These are phyloP conservation scores for Drosophila repletoides DNA, from an alignment of 1,140 invertebrate species.

Conservation along the genomic window DNA sequence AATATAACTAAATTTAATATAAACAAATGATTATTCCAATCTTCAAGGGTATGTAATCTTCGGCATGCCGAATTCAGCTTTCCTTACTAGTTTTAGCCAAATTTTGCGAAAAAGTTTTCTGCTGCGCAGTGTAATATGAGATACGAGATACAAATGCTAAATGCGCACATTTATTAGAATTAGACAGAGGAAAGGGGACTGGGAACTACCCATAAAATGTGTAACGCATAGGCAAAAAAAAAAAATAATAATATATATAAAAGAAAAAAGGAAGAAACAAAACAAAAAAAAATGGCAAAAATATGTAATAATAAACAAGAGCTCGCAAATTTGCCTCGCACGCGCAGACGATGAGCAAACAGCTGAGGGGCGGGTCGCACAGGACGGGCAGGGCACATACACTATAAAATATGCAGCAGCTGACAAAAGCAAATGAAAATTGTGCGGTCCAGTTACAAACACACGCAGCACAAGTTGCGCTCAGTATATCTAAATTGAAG, in stretches of 20 bases:
- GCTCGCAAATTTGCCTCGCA: constrained; percentile 30
- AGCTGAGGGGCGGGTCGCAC: neutral
- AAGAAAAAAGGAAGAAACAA: neutral
- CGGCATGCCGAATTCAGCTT: no score
- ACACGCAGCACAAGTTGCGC: neutral
- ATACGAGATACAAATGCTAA: constrained; percentile 48
- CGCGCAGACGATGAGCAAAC: neutral
- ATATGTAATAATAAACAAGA: constrained; percentile 29
- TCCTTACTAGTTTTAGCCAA: no score
- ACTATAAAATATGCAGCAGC: constrained; percentile 68
- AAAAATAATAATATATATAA: neutral
- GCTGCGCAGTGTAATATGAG: constrained; percentile 12
- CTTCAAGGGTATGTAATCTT: no score
- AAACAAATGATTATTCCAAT: no score
- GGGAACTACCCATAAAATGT: constrained; percentile 11
- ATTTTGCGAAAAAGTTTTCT: constrained; percentile 11
- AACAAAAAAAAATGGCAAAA: neutral
- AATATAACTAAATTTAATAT: no score
- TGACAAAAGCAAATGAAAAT: constrained; percentile 49
- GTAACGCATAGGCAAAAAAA: neutral
- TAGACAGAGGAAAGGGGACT: neutral
- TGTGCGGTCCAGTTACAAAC: constrained; percentile 35
- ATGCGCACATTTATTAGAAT: constrained; percentile 41
- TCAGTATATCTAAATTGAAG: constrained; percentile 19
- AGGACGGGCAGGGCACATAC: neutral